Conservation (phyloP, 2,113 vertebrate genomes). For the Laterallus jamaicensis region DNA sequence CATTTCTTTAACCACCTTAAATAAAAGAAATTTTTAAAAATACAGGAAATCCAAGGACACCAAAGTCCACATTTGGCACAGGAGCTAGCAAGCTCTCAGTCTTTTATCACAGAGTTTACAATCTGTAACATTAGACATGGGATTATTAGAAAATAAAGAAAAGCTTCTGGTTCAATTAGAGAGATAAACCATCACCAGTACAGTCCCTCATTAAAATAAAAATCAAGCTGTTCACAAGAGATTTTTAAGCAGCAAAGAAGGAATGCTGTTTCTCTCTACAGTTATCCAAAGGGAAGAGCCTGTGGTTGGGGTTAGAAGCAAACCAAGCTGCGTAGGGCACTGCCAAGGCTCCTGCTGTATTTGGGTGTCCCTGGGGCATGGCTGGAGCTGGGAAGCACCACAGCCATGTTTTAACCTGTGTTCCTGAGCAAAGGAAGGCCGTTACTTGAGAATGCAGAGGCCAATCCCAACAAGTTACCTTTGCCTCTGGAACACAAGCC, state of each 20-base stretch:
- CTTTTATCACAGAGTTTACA: background rate
- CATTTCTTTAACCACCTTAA: background rate
- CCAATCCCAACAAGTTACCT: background rate
- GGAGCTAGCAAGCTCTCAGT: background rate
- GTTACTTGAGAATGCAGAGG: background rate
- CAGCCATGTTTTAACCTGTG: background rate
- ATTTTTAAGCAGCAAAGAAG: background rate
- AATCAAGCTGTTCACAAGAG: background rate
- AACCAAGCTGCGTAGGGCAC: background rate
- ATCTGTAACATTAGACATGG: background rate
- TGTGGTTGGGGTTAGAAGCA: background rate
- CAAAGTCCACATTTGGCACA: background rate
- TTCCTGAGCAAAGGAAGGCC: background rate
- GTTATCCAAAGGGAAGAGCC: background rate
- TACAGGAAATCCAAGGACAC: background rate
- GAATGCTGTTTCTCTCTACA: background rate
- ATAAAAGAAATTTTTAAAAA: background rate
- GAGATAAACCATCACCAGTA: background rate
- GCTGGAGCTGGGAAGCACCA: background rate
- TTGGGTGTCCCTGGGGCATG: background rate
- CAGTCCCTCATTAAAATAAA: slow-evolving; percentile 7
- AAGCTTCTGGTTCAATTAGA: background rate
- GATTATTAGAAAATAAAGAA: slow-evolving; percentile 38
- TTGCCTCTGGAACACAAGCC: background rate
- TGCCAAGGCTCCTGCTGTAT: background rate